Percentiles rank a stretch among this genome's conserved stretches.
Conservation (phyloP, 1,140 invertebrate species). For the Drosophila biarmipes region DNA sequence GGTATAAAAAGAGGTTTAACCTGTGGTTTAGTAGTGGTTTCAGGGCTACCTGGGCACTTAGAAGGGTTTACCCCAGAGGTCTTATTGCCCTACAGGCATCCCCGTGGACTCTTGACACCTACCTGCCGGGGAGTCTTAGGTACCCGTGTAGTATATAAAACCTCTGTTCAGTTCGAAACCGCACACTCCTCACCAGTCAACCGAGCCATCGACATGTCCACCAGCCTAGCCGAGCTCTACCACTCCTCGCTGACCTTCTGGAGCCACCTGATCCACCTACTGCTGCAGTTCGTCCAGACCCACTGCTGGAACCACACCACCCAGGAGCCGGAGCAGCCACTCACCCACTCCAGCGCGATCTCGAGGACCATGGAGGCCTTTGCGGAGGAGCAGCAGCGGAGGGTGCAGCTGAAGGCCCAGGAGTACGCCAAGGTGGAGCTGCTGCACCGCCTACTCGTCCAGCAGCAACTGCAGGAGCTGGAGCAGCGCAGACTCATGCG, state of each 20-base stretch:
- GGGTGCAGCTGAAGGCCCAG: neutral
- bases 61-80: neutral
- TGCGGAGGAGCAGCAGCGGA: neutral
- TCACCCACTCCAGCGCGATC: neutral
- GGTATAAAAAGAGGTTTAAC: neutral
- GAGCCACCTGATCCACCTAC: slow-evolving; percentile 16
- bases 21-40: too few relatives aligned
- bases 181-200: slow-evolving; percentile 3
- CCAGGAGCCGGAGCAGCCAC: too few relatives aligned
- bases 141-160: neutral
- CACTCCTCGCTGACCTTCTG: slow-evolving; percentile 19
- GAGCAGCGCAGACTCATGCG: slow-evolving; percentile 48
- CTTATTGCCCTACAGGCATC: neutral
- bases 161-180: rapidly evolving
- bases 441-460: slow-evolving; percentile 56
- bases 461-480: slow-evolving; percentile 58
- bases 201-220: slow-evolving; percentile 2
- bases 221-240: slow-evolving; percentile 1
- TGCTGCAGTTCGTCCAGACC: slow-evolving; percentile 22
- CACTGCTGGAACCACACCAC: neutral
- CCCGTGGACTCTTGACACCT: neutral
- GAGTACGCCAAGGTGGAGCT: slow-evolving; percentile 54
- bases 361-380: slow-evolving; percentile 7
- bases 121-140: neutral
- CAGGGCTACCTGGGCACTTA: neutral